These are phyloP conservation scores for Drosophila pandora DNA, from an alignment of 1,140 invertebrate genomes.

Conservation along the genomic window DNA sequence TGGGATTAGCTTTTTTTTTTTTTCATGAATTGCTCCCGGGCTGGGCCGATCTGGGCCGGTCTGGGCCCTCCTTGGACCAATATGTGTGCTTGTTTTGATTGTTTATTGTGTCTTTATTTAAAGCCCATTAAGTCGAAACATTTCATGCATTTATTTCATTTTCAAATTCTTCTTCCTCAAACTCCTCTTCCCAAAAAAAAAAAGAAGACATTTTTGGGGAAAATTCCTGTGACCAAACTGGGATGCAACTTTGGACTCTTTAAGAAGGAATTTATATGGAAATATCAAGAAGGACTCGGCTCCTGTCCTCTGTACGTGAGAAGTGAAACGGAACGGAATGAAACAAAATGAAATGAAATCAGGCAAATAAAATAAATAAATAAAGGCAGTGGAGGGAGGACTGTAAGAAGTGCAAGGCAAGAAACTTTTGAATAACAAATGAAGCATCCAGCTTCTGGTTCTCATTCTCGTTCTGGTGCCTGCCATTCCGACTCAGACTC, in stretches of 20 bases:
- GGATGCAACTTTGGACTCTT: conserved; percentile 13
- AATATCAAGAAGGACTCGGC: conserved; percentile 9
- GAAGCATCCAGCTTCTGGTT: conserved; percentile 58
- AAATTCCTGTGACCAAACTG: conserved; percentile 37
- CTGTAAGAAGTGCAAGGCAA: conserved; percentile 47
- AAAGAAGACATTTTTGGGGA: conserved; percentile 25
- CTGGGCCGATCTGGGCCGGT: too few relatives aligned
- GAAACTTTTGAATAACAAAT: conserved; percentile 81
- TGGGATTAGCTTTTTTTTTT: conserved; percentile 10
- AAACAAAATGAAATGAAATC: conserved; percentile 54
- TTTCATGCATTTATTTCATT: conserved; percentile 18
- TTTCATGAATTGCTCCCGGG: conserved; percentile 5
- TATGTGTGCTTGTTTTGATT: too few relatives aligned
- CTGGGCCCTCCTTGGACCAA: neutral
- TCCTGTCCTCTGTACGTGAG: conserved; percentile 36
- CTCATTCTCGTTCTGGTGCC: neutral
- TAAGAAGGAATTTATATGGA: neutral
- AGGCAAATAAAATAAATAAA: conserved; percentile 53
- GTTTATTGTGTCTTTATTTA: neutral
- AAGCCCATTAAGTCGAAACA: conserved; percentile 18
- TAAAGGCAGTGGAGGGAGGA: conserved; percentile 17
- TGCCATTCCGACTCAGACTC: conserved; percentile 20
- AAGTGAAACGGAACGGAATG: conserved; percentile 23
- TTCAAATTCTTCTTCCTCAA: neutral
- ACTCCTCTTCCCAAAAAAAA: too few relatives aligned